phyloP scores from a whole-genome alignment of 2,113 vertebrate species.

The Dolichallabes microphthalmus region DNA sequence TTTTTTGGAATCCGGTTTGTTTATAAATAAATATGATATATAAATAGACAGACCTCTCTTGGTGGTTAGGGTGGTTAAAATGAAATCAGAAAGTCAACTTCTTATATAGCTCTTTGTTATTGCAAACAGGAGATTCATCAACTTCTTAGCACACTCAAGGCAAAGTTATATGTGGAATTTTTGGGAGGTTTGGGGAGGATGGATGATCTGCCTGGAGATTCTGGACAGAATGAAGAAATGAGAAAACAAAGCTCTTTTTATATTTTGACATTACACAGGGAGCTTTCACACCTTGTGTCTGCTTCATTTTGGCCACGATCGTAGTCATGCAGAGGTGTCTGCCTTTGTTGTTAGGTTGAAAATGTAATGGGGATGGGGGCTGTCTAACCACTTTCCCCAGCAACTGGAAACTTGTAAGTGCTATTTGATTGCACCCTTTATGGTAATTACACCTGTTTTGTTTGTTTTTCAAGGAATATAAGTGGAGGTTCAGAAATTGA shows the following conservation, averaged over 20 bases:
- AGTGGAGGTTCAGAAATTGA: background rate
- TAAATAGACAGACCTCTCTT: too few relatives aligned
- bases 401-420: background rate
- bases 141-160: background rate
- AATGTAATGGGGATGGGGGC: background rate
- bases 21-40: too few relatives aligned
- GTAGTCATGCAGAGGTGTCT: conserved; percentile 13
- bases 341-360: background rate
- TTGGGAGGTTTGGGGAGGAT: conserved; percentile 40
- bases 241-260: background rate
- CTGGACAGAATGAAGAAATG: conserved; percentile 12
- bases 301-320: conserved; percentile 11
- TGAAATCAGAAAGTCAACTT: background rate
- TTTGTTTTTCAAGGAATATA: background rate
- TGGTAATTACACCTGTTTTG: background rate
- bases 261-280: background rate
- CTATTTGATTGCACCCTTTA: background rate
- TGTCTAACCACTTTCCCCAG: background rate
- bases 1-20: too few relatives aligned
- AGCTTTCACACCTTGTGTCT: conserved; percentile 23
- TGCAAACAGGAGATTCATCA: conserved; percentile 27
- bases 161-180: conserved; percentile 29
- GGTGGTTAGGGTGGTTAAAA: background rate
- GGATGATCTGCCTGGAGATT: conserved; percentile 37
- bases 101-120: background rate